Evolutionary conservation across 2,113 vertebrate species (phyloP).

Genomic region (Athene cunicularia): DNA sequence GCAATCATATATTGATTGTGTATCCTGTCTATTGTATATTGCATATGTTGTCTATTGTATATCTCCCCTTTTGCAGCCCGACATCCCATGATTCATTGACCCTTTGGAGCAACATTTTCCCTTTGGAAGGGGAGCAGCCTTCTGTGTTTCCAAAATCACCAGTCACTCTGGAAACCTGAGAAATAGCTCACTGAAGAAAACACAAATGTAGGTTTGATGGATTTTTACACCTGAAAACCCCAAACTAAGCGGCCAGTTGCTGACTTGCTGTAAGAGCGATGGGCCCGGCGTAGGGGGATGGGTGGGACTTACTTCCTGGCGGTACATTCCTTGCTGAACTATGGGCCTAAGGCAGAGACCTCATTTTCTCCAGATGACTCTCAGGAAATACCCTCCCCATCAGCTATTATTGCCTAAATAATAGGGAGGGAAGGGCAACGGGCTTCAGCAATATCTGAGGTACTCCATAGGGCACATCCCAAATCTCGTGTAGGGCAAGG

Average conservation of each 20-base stretch:
- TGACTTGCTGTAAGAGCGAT: not conserved
- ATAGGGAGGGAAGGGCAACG: conserved; percentile 30
- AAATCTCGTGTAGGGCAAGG: conserved; percentile 17
- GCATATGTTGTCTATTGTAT: not conserved
- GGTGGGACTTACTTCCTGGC: conserved; percentile 43
- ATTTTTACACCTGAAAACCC: not conserved
- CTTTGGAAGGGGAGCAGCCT: not conserved
- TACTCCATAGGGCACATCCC: conserved; percentile 33
- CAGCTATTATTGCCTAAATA: conserved; percentile 61
- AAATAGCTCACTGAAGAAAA: not conserved
- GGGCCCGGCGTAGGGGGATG: not conserved
- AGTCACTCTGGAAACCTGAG: not conserved
- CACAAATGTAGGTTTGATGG: not conserved
- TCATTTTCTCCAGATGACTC: conserved; percentile 53
- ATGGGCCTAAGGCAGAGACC: conserved; percentile 11
- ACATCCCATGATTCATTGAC: not conserved
- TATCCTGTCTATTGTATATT: not conserved
- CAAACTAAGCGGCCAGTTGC: not conserved
- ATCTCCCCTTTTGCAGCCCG: not conserved
- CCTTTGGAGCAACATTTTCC: not conserved
- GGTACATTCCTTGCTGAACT: not conserved
- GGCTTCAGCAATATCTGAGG: conserved; percentile 7
- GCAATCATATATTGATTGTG: not conserved
- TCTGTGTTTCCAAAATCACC: not conserved
- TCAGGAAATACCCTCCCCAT: conserved; percentile 65